A percentile compares a stretch with the other conserved stretches of the same genome.
phyloP scores from a whole-genome alignment of 1,140 invertebrate species.

The Paramacrobiotus metropolitanus region DNA sequence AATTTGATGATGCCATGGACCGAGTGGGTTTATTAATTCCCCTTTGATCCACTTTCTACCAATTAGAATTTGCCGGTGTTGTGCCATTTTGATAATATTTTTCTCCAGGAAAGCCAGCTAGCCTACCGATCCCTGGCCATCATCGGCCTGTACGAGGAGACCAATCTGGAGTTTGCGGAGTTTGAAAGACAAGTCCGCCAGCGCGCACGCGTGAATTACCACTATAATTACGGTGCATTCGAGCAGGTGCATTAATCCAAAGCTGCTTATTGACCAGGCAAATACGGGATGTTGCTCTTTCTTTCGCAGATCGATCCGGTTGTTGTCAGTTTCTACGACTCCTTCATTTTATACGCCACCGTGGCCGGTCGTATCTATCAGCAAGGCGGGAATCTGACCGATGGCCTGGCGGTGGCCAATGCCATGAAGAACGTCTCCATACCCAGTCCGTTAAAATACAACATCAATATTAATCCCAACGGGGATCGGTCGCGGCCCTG shows the following conservation, averaged over 20 bases:
- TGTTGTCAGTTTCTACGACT: background rate
- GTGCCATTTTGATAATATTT: too few species aligned
- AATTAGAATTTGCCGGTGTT: too few species aligned
- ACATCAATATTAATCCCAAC: constrained; percentile 66
- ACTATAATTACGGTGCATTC: background rate
- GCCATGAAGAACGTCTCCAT: background rate
- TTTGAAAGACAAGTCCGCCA: background rate
- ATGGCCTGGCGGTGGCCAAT: background rate
- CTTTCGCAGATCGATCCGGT: background rate
- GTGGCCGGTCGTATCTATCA: background rate
- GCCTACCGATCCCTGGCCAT: background rate
- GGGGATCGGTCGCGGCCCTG: constrained; percentile 74
- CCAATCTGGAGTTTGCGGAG: background rate
- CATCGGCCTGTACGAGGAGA: background rate
- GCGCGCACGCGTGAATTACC: background rate
- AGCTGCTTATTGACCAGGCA: too few species aligned
- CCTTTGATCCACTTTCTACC: too few species aligned
- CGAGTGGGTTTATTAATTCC: too few species aligned
- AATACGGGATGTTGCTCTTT: too few species aligned
- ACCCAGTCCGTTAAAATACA: constrained; percentile 15
- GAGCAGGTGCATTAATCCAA: background rate
- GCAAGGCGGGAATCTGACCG: background rate
- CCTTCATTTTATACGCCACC: background rate
- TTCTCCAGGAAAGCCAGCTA: background rate
- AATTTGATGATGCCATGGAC: background rate